Percentiles rank a stretch among this genome's conserved stretches.
Conservation (phyloP, 2,113 vertebrate genomes). For the Poecilia latipinna region DNA sequence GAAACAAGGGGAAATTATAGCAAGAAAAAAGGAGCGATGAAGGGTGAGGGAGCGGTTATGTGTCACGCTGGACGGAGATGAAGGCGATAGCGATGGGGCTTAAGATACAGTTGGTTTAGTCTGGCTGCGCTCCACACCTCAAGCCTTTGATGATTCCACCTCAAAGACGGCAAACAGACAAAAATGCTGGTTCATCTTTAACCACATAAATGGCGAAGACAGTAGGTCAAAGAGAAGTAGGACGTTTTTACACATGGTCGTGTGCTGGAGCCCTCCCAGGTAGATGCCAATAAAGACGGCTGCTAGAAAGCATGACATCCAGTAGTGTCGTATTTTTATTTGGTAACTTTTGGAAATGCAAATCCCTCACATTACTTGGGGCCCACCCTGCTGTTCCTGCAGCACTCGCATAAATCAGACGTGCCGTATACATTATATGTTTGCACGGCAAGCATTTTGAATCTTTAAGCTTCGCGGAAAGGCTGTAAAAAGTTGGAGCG, state of each 20-base stretch:
- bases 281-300: slow-evolving; percentile 21
- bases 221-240: slow-evolving; percentile 33
- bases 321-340: slow-evolving; percentile 19
- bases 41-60: background rate
- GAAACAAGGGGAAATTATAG: slow-evolving; percentile 45
- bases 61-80: slow-evolving; percentile 62
- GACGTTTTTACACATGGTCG: slow-evolving; percentile 45
- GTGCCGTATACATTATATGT: slow-evolving; percentile 56
- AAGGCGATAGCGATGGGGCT: slow-evolving; percentile 56
- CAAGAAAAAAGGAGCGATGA: slow-evolving; percentile 33
- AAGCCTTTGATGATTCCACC: slow-evolving; percentile 64
- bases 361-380: slow-evolving; percentile 15
- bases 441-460: slow-evolving; percentile 59
- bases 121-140: slow-evolving; percentile 70
- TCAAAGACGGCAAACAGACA: slow-evolving; percentile 68
- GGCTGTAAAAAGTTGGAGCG: slow-evolving; percentile 29
- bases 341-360: slow-evolving; percentile 21
- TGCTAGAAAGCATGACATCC: slow-evolving; percentile 26
- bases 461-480: slow-evolving; percentile 41
- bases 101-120: slow-evolving; percentile 60
- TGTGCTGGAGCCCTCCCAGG: slow-evolving; percentile 59
- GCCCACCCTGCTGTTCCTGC: slow-evolving; percentile 42
- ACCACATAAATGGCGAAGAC: slow-evolving; percentile 48
- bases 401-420: slow-evolving; percentile 53
- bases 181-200: slow-evolving; percentile 63